phyloP scores from a whole-genome alignment of 92 coral and sea anemone genomes.

The Siderastrea siderea region DNA sequence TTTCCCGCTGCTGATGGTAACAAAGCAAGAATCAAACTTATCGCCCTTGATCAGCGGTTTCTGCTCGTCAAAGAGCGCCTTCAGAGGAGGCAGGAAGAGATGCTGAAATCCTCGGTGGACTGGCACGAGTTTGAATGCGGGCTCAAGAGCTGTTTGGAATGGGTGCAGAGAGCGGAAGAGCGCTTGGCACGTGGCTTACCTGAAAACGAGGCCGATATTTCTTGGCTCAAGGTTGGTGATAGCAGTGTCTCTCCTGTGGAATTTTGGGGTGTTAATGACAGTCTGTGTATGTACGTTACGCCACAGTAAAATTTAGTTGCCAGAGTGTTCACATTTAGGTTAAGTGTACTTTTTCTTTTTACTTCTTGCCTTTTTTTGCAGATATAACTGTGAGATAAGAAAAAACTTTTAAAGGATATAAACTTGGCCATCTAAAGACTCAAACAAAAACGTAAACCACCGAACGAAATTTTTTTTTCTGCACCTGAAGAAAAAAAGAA shows the following conservation, averaged over 20 bases:
- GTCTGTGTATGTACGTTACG: no score
- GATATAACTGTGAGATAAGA: no score
- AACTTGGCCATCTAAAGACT: no score
- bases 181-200: constrained; percentile 61
- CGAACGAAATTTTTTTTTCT: no score
- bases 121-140: constrained; percentile 92
- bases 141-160: constrained; percentile 73
- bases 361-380: no score
- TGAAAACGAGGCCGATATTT: constrained; percentile 72
- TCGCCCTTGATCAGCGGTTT: constrained; percentile 71
- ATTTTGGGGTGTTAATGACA: no score
- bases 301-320: neutral
- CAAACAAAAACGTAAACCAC: no score
- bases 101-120: constrained; percentile 83
- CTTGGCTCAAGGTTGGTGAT: constrained; percentile 72
- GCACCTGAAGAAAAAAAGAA: no score
- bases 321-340: no score
- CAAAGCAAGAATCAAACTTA: constrained; percentile 65
- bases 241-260: neutral
- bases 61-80: constrained; percentile 79
- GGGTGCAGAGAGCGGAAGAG: constrained; percentile 76
- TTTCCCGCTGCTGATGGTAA: constrained; percentile 77
- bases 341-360: no score
- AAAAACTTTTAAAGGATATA: no score
- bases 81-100: constrained; percentile 74